Conservation (phyloP, 1,140 invertebrate genomes). For the Dreissena rostriformis region DNA sequence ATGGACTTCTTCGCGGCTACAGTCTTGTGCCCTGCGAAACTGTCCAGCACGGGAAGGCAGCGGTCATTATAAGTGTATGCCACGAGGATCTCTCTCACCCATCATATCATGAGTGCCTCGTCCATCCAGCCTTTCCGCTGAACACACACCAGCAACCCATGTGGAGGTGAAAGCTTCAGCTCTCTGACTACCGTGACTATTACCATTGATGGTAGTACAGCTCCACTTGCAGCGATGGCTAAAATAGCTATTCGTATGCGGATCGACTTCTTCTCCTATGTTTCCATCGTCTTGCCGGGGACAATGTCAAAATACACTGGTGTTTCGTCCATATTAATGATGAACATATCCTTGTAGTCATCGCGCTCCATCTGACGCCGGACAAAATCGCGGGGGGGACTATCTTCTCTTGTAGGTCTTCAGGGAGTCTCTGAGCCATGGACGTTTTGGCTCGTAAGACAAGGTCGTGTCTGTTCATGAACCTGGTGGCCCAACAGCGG, state of each 20-base stretch:
- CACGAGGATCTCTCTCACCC: constrained; percentile 3
- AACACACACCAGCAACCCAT: not conserved
- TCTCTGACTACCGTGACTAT: not conserved
- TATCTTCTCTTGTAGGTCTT: constrained; percentile 20
- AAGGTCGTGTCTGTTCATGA: constrained; percentile 6
- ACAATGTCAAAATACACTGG: constrained; percentile 6
- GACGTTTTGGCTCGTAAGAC: not conserved
- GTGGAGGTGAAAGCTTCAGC: not conserved
- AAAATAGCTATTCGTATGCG: constrained; percentile 65
- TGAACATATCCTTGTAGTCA: not conserved
- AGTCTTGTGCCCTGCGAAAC: constrained; percentile 6
- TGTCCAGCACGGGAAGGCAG: not conserved
- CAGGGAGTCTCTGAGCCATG: constrained; percentile 17
- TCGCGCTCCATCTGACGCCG: not conserved
- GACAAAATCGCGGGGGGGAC: constrained; percentile 4
- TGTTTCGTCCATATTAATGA: not conserved
- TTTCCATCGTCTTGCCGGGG: not conserved
- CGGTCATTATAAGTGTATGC: constrained; percentile 12
- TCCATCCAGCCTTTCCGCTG: constrained; percentile 11
- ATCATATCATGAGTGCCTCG: not conserved
- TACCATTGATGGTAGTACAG: not conserved
- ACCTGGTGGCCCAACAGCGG: not conserved
- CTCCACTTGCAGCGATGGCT: constrained; percentile 64
- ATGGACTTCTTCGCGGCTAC: not conserved
- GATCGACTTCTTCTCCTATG: constrained; percentile 8